phyloP scores from a whole-genome alignment of 2,888 invertebrate genomes.

The Lydus trimaculatus region DNA sequence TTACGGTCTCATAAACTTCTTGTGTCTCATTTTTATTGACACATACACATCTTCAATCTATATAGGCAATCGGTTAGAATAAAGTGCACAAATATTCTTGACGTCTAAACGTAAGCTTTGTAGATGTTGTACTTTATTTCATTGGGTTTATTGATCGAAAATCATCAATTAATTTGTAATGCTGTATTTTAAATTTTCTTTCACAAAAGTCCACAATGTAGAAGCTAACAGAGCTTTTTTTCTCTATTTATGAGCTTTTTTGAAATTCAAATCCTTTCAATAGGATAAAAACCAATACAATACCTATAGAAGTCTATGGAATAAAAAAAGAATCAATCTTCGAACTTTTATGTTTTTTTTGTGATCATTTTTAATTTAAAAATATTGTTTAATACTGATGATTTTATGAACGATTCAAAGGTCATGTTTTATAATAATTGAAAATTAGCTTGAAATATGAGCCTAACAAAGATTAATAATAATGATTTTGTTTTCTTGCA shows the following conservation, averaged over 20 bases:
- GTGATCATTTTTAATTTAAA: not conserved
- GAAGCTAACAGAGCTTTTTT: not conserved
- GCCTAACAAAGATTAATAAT: not conserved
- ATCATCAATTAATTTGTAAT: not conserved
- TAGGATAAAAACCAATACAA: not conserved
- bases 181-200: not conserved
- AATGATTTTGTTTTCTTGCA: not conserved
- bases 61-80: no score
- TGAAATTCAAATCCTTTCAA: not conserved
- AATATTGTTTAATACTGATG: not conserved
- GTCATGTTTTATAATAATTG: no score
- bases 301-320: not conserved
- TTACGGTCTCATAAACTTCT: conserved; percentile 36
- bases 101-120: no score
- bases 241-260: not conserved
- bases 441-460: no score
- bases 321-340: not conserved
- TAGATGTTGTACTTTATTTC: no score
- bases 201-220: not conserved
- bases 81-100: no score
- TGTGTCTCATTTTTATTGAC: conserved; percentile 21
- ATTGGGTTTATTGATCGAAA: not conserved
- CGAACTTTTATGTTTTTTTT: not conserved
- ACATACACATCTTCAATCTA: no score
- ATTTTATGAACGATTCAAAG: no score